Evolutionary conservation across 2,113 vertebrate species (phyloP), one percentile per base, ranked within the genome.

Genomic region (Tychaedon coryphoeus): DNA sequence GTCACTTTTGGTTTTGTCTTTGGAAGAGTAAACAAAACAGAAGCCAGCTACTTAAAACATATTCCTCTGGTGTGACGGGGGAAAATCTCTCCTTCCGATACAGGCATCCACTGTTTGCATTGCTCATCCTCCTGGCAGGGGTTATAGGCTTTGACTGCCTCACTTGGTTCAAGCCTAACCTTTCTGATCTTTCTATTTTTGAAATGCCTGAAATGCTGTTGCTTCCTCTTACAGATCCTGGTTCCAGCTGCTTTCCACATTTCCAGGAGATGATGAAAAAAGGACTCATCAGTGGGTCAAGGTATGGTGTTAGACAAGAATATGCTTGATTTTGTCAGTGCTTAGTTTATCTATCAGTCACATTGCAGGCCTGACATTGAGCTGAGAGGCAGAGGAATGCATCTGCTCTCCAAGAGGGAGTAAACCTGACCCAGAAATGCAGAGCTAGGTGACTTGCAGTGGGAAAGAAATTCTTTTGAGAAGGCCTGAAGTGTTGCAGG

Each of bases 101-200:
- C 19, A 85, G 33, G 22, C 69, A 87, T 71, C 51, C 38, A 53
- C 80, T 79, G 48, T 88, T 92, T 65, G 61, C 54, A 69, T 61
- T 93, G 61, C 57, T 93, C 40, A 34, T 86, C 47, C 64, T 85
- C 19, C 76, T 53, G 76, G 81, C 83, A 69, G 73, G n/a, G 13
- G 47, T 64, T 74, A 36, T 20, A 42, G 28, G 45, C 58, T 88
- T 83, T 79, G 61, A 83, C 73, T 95, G 77, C 48, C 29, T 86
- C 56, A 29, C 56, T 85, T 36, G 40, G 16, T 75, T 87, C 1
- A 8, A 94, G 34, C 19, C 81, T 81, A 47, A 90, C 77, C 43
- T 85, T 93, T 74, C 61, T 71, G 60, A 77, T 94, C n/a, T 79
- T 83, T 90, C 64, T 78, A 3, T 53, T 94, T 93, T 84, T 87